Evolutionary conservation across 2,113 vertebrate species (phyloP).

Genomic region (Heterochromis multidens): DNA sequence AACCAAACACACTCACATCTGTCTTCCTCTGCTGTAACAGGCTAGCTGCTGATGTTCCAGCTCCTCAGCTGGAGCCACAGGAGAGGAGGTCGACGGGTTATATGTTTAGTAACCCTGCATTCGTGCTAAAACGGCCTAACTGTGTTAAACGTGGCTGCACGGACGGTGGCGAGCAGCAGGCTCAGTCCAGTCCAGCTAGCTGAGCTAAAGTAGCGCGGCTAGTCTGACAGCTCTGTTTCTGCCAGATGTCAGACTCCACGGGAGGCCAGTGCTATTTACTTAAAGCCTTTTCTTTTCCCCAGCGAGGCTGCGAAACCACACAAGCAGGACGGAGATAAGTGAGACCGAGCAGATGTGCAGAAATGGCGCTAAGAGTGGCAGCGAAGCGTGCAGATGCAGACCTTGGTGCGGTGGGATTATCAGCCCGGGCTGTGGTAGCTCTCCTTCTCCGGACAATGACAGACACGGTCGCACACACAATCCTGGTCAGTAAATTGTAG

Average conservation of each 20-base stretch:
- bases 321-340: background rate
- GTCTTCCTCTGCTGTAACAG: background rate
- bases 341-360: conserved; percentile 1
- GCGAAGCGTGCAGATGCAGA: conserved; percentile 32
- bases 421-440: conserved; percentile 50
- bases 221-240: background rate
- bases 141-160: background rate
- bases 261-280: background rate
- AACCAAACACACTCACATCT: background rate
- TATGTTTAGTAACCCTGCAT: rapidly evolving
- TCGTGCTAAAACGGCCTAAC: background rate
- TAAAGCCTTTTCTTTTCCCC: background rate
- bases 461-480: conserved; percentile 68
- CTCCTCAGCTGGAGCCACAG: background rate
- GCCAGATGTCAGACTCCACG: background rate
- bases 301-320: background rate
- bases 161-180: background rate
- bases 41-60: background rate
- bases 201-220: conserved; percentile 16
- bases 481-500: conserved; percentile 64
- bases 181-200: background rate
- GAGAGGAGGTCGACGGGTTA: background rate
- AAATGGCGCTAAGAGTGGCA: conserved; percentile 12
- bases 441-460: conserved; percentile 68
- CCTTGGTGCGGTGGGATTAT: conserved; percentile 64